These are phyloP conservation scores for Agriotes lineatus DNA, from an alignment of 2,888 invertebrate species.

Conservation along the genomic window DNA sequence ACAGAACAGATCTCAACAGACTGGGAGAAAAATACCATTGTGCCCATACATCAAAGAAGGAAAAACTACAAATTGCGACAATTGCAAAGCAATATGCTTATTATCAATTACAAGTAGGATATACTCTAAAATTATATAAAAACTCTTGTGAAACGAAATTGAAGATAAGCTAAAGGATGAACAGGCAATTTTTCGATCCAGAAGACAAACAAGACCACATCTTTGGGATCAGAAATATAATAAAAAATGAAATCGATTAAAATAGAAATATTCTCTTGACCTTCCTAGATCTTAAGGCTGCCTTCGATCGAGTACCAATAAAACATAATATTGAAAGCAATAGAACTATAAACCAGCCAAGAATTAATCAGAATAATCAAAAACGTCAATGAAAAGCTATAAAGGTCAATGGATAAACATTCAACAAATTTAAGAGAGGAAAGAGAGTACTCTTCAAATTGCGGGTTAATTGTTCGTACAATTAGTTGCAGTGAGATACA, in stretches of 20 bases:
- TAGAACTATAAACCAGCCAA: no score
- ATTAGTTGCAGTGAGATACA: no score
- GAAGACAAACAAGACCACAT: neutral
- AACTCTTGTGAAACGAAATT: neutral
- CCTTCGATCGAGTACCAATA: neutral
- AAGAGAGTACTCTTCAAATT: no score
- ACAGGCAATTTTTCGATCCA: neutral
- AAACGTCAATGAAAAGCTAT: no score
- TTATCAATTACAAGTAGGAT: neutral
- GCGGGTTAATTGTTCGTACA: no score
- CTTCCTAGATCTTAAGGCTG: neutral
- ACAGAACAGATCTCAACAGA: neutral
- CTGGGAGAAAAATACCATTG: neutral
- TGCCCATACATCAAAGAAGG: conserved; percentile 4
- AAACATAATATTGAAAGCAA: no score
- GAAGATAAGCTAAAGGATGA: neutral
- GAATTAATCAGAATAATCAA: no score
- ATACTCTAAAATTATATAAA: neutral
- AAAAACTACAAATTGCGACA: neutral
- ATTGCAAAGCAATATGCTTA: conserved; percentile 4
- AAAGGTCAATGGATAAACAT: no score
- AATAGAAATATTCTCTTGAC: neutral
- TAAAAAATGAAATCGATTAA: neutral
- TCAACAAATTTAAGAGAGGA: no score
- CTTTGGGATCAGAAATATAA: neutral